phyloP scores from a whole-genome alignment of 2,888 invertebrate genomes.

The Metopia argyrocephala region DNA sequence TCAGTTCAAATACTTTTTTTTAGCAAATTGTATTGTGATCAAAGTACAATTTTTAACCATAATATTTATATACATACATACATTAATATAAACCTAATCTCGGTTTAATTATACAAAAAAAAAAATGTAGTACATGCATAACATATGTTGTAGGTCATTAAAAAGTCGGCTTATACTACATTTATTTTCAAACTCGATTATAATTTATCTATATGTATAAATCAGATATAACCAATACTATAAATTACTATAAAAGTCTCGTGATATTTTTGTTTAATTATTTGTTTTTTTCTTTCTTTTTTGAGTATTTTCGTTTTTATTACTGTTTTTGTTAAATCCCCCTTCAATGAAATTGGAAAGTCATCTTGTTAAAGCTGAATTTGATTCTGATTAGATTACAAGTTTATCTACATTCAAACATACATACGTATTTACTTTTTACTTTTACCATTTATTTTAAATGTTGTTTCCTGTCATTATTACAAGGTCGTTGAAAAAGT shows the following conservation, averaged over 20 bases:
- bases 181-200: no score
- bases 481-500: neutral
- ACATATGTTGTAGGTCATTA: no score
- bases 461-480: neutral
- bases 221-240: neutral
- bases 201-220: no score
- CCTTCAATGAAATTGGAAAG: neutral
- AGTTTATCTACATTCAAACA: neutral
- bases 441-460: neutral
- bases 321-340: neutral
- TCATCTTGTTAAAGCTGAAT: neutral
- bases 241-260: neutral
- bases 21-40: no score
- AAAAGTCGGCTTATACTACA: no score
- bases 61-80: no score
- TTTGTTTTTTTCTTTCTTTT: neutral
- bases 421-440: neutral
- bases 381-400: slow-evolving; percentile 18
- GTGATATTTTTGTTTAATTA: neutral
- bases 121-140: no score
- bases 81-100: no score
- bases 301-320: neutral
- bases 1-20: no score
- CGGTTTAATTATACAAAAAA: no score
- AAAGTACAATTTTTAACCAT: no score